A percentile compares a stretch with the other conserved stretches of the same genome.
Conservation (phyloP, 1,140 invertebrate genomes). For the Saxidomus purpurata region DNA sequence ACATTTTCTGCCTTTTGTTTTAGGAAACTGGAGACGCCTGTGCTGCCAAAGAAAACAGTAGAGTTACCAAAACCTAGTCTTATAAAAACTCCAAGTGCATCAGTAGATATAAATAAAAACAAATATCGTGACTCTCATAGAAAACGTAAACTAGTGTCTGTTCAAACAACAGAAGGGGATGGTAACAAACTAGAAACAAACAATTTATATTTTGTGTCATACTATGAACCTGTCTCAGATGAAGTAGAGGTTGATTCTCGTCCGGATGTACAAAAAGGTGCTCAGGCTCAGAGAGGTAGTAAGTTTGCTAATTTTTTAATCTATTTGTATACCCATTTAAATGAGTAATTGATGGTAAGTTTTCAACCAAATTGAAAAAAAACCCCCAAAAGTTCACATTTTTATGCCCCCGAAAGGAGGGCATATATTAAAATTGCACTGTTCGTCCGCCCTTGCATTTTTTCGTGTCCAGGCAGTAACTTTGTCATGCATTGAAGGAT, state of each 20-base stretch:
- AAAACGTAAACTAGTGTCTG: slow-evolving; percentile 54
- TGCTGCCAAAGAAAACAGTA: not conserved
- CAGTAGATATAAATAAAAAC: slow-evolving; percentile 16
- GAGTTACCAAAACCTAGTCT: slow-evolving; percentile 18
- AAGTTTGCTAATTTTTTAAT: too few relatives aligned
- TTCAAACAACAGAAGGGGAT: slow-evolving; percentile 19
- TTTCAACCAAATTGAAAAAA: too few relatives aligned
- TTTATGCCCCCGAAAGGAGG: too few relatives aligned
- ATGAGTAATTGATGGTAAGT: too few relatives aligned
- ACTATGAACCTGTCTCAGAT: slow-evolving; percentile 62
- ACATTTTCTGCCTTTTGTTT: not conserved
- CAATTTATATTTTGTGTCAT: slow-evolving; percentile 62
- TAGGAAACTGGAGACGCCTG: not conserved
- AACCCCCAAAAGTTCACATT: too few relatives aligned
- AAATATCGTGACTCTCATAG: slow-evolving; percentile 48
- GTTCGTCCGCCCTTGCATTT: too few relatives aligned
- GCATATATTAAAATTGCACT: too few relatives aligned
- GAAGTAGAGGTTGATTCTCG: slow-evolving; percentile 57
- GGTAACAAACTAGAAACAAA: slow-evolving; percentile 52
- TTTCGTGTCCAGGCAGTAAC: too few relatives aligned
- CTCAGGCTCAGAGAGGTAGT: slow-evolving; percentile 47
- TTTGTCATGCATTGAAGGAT: too few relatives aligned
- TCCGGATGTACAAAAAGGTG: slow-evolving; percentile 30
- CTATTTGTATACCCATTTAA: too few relatives aligned
- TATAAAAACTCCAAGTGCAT: slow-evolving; percentile 6